These are phyloP conservation scores for Polyommatus iphigenia DNA, from an alignment of 2,888 invertebrate genomes.

Conservation along the genomic window DNA sequence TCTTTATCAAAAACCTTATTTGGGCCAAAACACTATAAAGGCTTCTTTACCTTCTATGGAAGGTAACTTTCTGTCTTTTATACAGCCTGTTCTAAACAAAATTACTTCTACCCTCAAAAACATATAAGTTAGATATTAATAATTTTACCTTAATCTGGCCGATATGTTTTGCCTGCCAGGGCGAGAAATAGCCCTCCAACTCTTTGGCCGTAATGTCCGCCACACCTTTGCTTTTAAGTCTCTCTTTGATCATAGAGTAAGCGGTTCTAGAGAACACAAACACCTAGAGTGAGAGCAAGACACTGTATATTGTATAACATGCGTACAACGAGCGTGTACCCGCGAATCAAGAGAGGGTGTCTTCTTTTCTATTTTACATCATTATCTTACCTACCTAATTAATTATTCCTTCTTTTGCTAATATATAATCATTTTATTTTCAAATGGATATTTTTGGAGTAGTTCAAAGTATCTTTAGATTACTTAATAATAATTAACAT, in stretches of 20 bases:
- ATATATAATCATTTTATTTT: too few species aligned
- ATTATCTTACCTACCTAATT: not conserved
- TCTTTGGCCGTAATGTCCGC: constrained; percentile 87
- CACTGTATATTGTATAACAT: constrained; percentile 48
- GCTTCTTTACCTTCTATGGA: too few species aligned
- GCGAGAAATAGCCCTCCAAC: constrained; percentile 90
- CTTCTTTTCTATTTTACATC: constrained; percentile 30
- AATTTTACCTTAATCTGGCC: constrained; percentile 84
- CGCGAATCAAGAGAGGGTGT: constrained; percentile 41
- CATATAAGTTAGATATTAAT: not conserved
- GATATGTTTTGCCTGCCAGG: constrained; percentile 92
- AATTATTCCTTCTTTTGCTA: too few species aligned
- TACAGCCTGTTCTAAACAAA: not conserved
- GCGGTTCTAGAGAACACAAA: constrained; percentile 92
- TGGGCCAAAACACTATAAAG: too few species aligned
- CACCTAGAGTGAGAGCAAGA: constrained; percentile 84
- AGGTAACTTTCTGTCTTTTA: not conserved
- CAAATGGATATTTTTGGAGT: too few species aligned
- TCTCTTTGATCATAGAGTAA: constrained; percentile 90
- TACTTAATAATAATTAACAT: too few species aligned
- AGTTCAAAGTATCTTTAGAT: not conserved
- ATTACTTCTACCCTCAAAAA: not conserved
- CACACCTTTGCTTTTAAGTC: constrained; percentile 88
- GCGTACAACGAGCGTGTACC: constrained; percentile 48
- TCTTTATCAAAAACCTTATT: too few species aligned